Conservation (phyloP, 2,113 vertebrate species). For the Oenanthe melanoleuca region DNA sequence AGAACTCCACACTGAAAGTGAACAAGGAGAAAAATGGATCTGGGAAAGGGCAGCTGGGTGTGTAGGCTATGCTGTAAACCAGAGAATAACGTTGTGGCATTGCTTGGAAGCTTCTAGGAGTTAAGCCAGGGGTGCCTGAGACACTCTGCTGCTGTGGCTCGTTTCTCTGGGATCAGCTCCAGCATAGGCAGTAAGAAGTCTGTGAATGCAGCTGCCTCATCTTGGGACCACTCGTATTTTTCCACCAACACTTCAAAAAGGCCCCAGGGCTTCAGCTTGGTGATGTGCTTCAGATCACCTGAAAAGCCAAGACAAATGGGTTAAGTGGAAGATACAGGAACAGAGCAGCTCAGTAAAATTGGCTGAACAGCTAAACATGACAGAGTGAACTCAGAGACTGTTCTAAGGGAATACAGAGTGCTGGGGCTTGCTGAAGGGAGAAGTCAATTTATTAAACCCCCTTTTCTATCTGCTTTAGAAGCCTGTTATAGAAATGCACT, state of each 20-base stretch:
- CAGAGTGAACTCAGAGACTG: not conserved
- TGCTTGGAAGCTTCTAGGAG: constrained; percentile 73
- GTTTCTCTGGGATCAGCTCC: constrained; percentile 92
- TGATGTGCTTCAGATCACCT: constrained; percentile 98
- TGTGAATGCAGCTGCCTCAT: constrained; percentile 90
- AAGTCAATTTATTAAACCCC: not conserved
- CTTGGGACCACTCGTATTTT: constrained; percentile 94
- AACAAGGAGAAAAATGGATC: not conserved
- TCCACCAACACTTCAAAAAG: constrained; percentile 91
- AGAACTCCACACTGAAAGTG: constrained; percentile 73
- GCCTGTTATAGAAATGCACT: not conserved
- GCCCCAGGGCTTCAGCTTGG: constrained; percentile 97
- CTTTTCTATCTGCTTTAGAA: not conserved
- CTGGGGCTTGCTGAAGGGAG: not conserved
- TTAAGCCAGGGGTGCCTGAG: constrained; percentile 92
- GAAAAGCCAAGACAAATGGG: not conserved
- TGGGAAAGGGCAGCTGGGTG: constrained; percentile 49
- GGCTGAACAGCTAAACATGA: not conserved
- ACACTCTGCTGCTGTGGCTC: constrained; percentile 92
- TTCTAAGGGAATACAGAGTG: not conserved
- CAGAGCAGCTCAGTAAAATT: not conserved
- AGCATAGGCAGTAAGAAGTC: constrained; percentile 96
- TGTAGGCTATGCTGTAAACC: constrained; percentile 68
- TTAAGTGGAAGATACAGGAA: not conserved
- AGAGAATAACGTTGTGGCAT: constrained; percentile 18